Conservation (phyloP, 2,888 invertebrate species). For the Gari tellinella region DNA sequence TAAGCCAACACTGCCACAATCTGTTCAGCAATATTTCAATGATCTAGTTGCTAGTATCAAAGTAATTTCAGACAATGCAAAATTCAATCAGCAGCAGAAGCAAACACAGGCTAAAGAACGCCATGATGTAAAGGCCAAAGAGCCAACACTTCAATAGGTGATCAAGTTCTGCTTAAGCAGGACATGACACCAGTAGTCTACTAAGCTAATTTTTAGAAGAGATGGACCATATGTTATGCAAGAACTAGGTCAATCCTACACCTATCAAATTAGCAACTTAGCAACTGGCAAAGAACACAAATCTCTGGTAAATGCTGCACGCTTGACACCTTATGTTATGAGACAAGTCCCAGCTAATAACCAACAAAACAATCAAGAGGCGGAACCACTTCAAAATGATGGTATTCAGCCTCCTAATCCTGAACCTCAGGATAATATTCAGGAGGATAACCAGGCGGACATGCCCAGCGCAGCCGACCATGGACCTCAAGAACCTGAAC, state of each 20-base stretch:
- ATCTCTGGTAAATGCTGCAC: not conserved
- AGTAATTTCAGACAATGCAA: not conserved
- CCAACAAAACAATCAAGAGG: too few species aligned
- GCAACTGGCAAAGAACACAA: not conserved
- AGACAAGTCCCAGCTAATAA: not conserved
- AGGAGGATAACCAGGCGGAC: too few species aligned
- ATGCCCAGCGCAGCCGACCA: too few species aligned
- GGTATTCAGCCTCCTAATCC: too few species aligned
- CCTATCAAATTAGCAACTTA: not conserved
- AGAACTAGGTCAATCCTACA: constrained; percentile 1
- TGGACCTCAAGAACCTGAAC: not conserved
- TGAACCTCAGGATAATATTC: too few species aligned
- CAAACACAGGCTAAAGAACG: not conserved
- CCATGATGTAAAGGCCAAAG: not conserved
- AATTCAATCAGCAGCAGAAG: not conserved
- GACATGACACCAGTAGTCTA: not conserved
- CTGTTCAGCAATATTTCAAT: constrained; percentile 3
- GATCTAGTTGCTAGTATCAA: constrained; percentile 2
- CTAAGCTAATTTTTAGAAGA: constrained; percentile 12
- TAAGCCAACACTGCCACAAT: constrained; percentile 17
- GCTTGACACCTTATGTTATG: not conserved
- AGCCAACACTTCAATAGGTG: not conserved
- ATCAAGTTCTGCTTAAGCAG: not conserved
- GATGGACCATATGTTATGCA: constrained; percentile 21
- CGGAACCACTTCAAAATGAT: too few species aligned